phyloP scores from a whole-genome alignment of 2,888 invertebrate genomes.

The Pseudococcus longispinus region DNA sequence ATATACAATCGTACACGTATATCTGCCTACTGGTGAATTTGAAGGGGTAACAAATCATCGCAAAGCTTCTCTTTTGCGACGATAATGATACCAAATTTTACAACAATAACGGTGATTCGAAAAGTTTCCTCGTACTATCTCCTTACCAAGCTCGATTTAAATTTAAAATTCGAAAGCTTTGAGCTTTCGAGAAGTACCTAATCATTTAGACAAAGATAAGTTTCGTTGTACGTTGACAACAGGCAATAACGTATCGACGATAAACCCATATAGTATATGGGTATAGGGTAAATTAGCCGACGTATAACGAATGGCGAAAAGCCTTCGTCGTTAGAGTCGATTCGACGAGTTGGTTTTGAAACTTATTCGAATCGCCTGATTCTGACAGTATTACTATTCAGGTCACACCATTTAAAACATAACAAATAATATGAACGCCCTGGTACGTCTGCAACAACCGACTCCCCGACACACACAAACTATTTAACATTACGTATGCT shows the following conservation, averaged over 20 bases:
- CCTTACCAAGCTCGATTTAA: not conserved
- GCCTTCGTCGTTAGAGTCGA: not conserved
- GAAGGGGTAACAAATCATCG: not conserved
- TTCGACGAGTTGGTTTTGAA: not conserved
- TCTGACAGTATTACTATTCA: constrained; percentile 42
- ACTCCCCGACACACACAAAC: not conserved
- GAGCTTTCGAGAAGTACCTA: not conserved
- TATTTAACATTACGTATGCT: constrained; percentile 36
- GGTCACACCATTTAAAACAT: constrained; percentile 33
- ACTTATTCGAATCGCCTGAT: constrained; percentile 32
- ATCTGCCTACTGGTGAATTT: not conserved
- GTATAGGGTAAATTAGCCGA: not conserved
- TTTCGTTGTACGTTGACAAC: not conserved
- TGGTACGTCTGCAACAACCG: constrained; percentile 1
- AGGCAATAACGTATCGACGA: not conserved
- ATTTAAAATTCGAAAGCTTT: not conserved
- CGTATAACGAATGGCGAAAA: not conserved
- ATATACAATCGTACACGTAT: not conserved
- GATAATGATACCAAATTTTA: not conserved
- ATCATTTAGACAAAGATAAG: constrained; percentile 1
- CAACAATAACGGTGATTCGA: not conserved
- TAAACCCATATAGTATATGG: not conserved
- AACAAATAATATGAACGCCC: constrained; percentile 26
- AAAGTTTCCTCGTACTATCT: not conserved
- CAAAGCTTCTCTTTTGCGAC: not conserved